Conservation (phyloP, 92 coral and sea anemone species). For the Epizoanthus rinbou region DNA sequence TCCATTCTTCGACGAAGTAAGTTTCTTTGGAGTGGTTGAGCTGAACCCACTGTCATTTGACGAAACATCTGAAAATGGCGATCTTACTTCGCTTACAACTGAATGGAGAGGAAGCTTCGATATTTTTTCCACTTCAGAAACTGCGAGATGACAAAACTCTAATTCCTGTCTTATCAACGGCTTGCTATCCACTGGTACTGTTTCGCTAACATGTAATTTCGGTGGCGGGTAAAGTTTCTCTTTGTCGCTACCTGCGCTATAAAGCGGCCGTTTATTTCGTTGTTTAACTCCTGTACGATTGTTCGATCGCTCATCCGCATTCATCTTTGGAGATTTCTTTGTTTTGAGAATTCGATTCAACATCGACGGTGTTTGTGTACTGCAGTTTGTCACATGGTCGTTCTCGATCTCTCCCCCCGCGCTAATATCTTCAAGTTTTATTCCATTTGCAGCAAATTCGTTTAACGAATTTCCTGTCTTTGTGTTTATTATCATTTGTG, state of each 20-base stretch:
- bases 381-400: constrained; percentile 56
- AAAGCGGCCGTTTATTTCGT: constrained; percentile 45
- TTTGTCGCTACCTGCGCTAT: constrained; percentile 43
- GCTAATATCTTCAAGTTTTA: constrained; percentile 22
- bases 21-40: constrained; percentile 57
- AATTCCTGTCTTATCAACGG: constrained; percentile 10
- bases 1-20: constrained; percentile 24
- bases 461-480: constrained; percentile 41
- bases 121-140: constrained; percentile 28
- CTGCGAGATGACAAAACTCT: constrained; percentile 28
- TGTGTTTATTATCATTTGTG: constrained; percentile 31
- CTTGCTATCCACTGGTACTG: background rate
- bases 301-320: constrained; percentile 29
- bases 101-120: constrained; percentile 22
- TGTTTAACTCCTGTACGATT: constrained; percentile 33
- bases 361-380: constrained; percentile 59
- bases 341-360: constrained; percentile 46
- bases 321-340: constrained; percentile 39
- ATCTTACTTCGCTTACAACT: constrained; percentile 18
- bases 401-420: constrained; percentile 27
- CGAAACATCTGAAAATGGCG: constrained; percentile 78
- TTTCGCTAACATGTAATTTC: constrained; percentile 8
- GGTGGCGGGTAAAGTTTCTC: constrained; percentile 25
- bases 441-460: constrained; percentile 39
- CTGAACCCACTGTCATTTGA: constrained; percentile 87